Evolutionary conservation across 1,140 invertebrate genomes (phyloP).

Genomic region (Drosophila chauvacae): DNA sequence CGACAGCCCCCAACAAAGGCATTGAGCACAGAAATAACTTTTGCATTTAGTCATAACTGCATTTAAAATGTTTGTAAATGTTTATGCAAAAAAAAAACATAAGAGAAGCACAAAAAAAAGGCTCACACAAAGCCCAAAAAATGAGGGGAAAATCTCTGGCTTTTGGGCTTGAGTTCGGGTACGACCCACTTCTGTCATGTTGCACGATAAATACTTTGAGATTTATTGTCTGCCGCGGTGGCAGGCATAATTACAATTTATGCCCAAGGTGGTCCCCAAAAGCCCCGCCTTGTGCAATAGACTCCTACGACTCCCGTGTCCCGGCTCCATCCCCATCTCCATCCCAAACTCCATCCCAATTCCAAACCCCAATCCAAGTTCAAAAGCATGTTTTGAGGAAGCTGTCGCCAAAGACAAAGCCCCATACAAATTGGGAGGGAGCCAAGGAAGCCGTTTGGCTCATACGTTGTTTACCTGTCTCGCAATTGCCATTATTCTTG

Average conservation of each 20-base stretch:
- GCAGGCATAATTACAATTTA: constrained; percentile 83
- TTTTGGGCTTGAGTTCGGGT: constrained; percentile 42
- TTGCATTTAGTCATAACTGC: constrained; percentile 81
- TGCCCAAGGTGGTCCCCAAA: constrained; percentile 62
- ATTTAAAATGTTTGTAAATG: constrained; percentile 69
- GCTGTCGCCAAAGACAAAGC: constrained; percentile 77
- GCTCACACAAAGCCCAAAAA: constrained; percentile 32
- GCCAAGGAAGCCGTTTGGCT: constrained; percentile 59
- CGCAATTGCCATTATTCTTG: constrained; percentile 76
- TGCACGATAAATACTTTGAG: constrained; percentile 77
- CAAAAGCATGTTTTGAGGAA: constrained; percentile 78
- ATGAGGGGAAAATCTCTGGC: constrained; percentile 25
- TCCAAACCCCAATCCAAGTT: constrained; percentile 50
- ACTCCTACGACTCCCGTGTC: constrained; percentile 18
- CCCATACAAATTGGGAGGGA: constrained; percentile 64
- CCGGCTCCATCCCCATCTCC: constrained; percentile 2
- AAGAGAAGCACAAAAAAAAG: constrained; percentile 8
- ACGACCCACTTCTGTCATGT: constrained; percentile 81
- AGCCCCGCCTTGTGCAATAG: constrained; percentile 63
- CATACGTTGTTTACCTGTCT: constrained; percentile 58
- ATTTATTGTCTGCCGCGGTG: constrained; percentile 77
- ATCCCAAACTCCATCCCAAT: background rate
- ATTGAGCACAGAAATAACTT: constrained; percentile 67
- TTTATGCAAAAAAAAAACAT: constrained; percentile 56
- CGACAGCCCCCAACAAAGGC: constrained; percentile 58